Base-by-base conservation (phyloP, 2,888 invertebrate species). In the Notodonta dromedarius region DNA sequence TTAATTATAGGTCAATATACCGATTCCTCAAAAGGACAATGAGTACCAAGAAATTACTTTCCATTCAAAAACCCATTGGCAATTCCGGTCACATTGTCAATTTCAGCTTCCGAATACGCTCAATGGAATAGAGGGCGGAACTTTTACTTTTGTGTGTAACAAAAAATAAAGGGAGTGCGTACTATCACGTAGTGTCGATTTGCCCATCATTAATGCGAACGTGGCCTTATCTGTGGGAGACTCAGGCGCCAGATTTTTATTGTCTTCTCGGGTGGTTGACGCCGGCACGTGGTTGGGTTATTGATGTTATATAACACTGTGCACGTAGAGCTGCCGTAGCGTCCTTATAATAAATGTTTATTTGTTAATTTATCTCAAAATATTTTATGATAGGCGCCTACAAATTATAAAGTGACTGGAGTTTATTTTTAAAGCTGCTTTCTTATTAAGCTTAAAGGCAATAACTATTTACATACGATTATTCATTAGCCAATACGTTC, bases 181-280 rank as follows among this genome's bases (percentile, higher is more conserved):
- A 76, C 63, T 75, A 80, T 90, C 93, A 93, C 93, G 93, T 93
- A 86, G 79, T 67, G 74, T 85, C 86, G 87, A 91, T 93, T 91
- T 88, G 82, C 83, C 79, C 81, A 84, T 91, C 91, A 93, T 92
- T 93, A 92, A 75, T 65, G 65, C 50, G 84, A 77, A 92, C 91
- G 92, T 92, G 92, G 86, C 80, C 88, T 88, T 89, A 88, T 90
- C 87, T 82, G 85, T 86, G 84, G 75, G 73, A 79, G 85, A 80
- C 75, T 59, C 74, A 89, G 93, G 93, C 93, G 93, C 93, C 93
- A 87, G 78, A 83, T 81, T 87, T 87, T 89, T 89, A 89, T 90
- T 89, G 87, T 88, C 73, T 77, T 75, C 77, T 72, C 76, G 69
- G 76, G 80, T 78, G 83, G 82, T 78, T 80, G 78, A 71, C 64